Evolutionary conservation across 1,140 invertebrate species (phyloP).

Genomic region (Drosophila pandora): DNA sequence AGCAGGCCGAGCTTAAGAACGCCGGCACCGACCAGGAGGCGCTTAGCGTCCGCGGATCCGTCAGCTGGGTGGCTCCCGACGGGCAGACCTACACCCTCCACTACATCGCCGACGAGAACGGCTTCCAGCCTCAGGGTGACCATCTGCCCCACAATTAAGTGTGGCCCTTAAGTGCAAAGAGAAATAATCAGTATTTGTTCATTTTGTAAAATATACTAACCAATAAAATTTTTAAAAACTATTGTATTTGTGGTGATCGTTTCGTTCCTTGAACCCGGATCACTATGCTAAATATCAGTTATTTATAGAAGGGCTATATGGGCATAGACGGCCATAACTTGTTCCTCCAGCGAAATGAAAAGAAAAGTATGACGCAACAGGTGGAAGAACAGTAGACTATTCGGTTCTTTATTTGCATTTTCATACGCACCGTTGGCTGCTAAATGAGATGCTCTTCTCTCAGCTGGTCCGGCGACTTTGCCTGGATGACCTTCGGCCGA

Average conservation of each 20-base stretch:
- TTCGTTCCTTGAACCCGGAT: constrained; percentile 39
- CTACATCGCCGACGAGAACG: constrained; percentile 90
- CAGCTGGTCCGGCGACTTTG: constrained; percentile 34
- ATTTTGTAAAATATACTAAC: constrained; percentile 24
- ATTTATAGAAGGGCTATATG: constrained; percentile 11
- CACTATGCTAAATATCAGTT: constrained; percentile 16
- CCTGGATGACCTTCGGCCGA: constrained; percentile 32
- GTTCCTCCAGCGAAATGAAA: constrained; percentile 31
- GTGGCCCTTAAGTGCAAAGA: background rate
- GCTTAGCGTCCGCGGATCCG: constrained; percentile 86
- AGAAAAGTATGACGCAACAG: constrained; percentile 46
- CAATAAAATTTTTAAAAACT: background rate
- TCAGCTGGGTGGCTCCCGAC: constrained; percentile 88
- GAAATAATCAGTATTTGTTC: constrained; percentile 45
- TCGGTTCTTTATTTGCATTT: background rate
- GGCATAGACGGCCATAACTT: constrained; percentile 10
- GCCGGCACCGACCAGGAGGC: constrained; percentile 85
- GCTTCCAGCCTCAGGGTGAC: constrained; percentile 88
- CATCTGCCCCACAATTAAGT: constrained; percentile 84
- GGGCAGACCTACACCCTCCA: constrained; percentile 86
- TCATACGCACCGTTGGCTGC: constrained; percentile 37
- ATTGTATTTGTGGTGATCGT: background rate
- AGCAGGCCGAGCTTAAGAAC: constrained; percentile 86
- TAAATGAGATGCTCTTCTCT: constrained; percentile 14
- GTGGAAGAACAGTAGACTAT: constrained; percentile 1